A percentile compares a stretch with the other conserved stretches of the same genome.
These are phyloP conservation scores for Alviniconcha marisindica DNA, from an alignment of 1,140 invertebrate genomes.

Conservation along the genomic window DNA sequence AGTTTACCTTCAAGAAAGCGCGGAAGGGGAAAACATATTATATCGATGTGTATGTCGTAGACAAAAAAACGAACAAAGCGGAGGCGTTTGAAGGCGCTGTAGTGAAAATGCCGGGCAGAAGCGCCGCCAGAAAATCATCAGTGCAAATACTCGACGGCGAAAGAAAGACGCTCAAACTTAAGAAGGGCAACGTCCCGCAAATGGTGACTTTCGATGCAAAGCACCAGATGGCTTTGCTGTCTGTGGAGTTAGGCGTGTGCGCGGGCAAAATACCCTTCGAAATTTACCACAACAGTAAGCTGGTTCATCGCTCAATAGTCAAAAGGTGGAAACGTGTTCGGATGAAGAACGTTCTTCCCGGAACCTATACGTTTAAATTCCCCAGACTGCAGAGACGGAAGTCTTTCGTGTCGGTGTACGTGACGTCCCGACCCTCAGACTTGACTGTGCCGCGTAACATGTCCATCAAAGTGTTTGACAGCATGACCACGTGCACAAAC, in stretches of 20 bases:
- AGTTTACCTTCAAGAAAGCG: conserved; percentile 63
- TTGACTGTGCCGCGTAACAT: conserved; percentile 63
- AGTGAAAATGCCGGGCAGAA: conserved; percentile 55
- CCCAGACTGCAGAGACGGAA: conserved; percentile 53
- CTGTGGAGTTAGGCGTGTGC: conserved; percentile 52
- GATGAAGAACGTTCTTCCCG: conserved; percentile 53
- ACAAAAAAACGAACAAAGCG: conserved; percentile 59
- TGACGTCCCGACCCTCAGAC: conserved; percentile 53
- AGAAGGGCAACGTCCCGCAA: conserved; percentile 32
- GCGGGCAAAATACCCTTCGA: conserved; percentile 45
- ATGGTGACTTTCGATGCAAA: conserved; percentile 42
- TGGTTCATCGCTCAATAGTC: conserved; percentile 46
- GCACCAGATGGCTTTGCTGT: conserved; percentile 35
- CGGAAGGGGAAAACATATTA: conserved; percentile 66
- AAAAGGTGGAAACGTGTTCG: conserved; percentile 54
- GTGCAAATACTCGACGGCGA: conserved; percentile 51
- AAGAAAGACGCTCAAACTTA: conserved; percentile 51
- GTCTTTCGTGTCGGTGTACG: conserved; percentile 50
- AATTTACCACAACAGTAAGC: conserved; percentile 42
- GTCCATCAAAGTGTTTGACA: conserved; percentile 59
- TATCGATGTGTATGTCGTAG: conserved; percentile 72
- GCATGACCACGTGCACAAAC: conserved; percentile 63
- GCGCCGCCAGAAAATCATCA: conserved; percentile 3
- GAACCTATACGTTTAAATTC: conserved; percentile 59
- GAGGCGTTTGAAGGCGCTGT: conserved; percentile 62